These are phyloP conservation scores for Ctenochaetus hawaiiensis DNA, from an alignment of 2,797 vertebrate genomes.

Conservation along the genomic window DNA sequence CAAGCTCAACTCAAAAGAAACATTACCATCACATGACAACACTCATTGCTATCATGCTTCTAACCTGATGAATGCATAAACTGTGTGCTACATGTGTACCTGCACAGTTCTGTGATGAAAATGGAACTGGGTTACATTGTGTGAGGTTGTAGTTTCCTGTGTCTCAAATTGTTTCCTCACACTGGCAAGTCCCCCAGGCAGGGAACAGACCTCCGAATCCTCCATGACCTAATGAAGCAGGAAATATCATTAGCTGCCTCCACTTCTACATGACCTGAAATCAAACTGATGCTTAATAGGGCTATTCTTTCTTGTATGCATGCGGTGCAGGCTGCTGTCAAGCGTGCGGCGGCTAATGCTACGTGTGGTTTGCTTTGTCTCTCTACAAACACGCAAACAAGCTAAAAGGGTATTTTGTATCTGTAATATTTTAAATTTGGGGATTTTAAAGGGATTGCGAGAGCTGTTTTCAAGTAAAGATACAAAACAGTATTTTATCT, in stretches of 20 bases:
- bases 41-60: constrained; percentile 49
- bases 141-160: constrained; percentile 84
- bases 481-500: constrained; percentile 28
- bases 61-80: constrained; percentile 8
- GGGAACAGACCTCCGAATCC: constrained; percentile 89
- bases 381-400: constrained; percentile 8
- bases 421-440: constrained; percentile 8
- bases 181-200: constrained; percentile 93
- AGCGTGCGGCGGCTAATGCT: constrained; percentile 9
- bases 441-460: constrained; percentile 9
- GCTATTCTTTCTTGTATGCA: constrained; percentile 46
- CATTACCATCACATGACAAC: constrained; percentile 22
- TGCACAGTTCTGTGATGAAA: constrained; percentile 88
- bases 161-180: constrained; percentile 94
- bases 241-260: constrained; percentile 77
- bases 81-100: constrained; percentile 82
- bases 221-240: constrained; percentile 89
- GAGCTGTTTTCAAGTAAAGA: constrained; percentile 24
- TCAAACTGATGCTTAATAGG: constrained; percentile 65
- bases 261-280: constrained; percentile 67
- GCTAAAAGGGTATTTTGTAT: constrained; percentile 19
- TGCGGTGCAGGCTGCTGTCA: constrained; percentile 21
- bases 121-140: constrained; percentile 88
- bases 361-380: constrained; percentile 11
- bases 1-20: constrained; percentile 40